Base-by-base conservation (phyloP, 2,113 vertebrate species). In the Burhinus oedicnemus region DNA sequence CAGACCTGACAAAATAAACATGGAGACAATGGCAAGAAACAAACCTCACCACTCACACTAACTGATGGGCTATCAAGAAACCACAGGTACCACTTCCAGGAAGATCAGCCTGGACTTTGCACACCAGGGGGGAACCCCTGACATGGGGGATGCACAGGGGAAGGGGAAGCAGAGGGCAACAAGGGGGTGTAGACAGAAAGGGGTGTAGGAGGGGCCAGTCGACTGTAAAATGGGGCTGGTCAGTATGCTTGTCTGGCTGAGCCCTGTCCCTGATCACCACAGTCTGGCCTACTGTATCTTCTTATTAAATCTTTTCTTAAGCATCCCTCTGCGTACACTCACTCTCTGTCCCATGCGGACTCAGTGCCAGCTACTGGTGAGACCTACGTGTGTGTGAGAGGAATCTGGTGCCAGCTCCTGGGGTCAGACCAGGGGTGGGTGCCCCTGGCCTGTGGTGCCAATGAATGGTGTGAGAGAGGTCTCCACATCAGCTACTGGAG, bases 381-480 rank as follows among this genome's bases (percentile, higher is more conserved):
- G 29, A 32, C 54, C 54, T n/a, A 14, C 17, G 15, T 42, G 36
- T 29, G 30, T 2, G 3, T 29, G 57, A 42, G 58, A 20, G 57
- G 27, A 49, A 32, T 23, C 9, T 38, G 58, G 58, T n/a, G 27
- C 47, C 38, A 36, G 15, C 38, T 52, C 40, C 57, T 42, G 30
- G 66, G 54, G 54, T 55, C 54, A 32, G 29, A 19, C 22, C 17
- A 4, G 29, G 49, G 25, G 34, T 61, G 22, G 76, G 29, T 8
- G 3, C 29, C 12, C 23, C 17, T 26, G 29, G 77, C 44, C 44
- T 40, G 29, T 49, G 36, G 27, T 71, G 8, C 17, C 45, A 74
- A 12, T 2, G 3, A 30, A 60, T 44, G 26, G 38, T 26, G 15
- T 1, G 3, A 84, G 32, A 0, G 2, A 14, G 26, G 26, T 44